These are phyloP conservation scores for Periophthalmus magnuspinnatus DNA, from an alignment of 2,797 vertebrate genomes.

Conservation along the genomic window DNA sequence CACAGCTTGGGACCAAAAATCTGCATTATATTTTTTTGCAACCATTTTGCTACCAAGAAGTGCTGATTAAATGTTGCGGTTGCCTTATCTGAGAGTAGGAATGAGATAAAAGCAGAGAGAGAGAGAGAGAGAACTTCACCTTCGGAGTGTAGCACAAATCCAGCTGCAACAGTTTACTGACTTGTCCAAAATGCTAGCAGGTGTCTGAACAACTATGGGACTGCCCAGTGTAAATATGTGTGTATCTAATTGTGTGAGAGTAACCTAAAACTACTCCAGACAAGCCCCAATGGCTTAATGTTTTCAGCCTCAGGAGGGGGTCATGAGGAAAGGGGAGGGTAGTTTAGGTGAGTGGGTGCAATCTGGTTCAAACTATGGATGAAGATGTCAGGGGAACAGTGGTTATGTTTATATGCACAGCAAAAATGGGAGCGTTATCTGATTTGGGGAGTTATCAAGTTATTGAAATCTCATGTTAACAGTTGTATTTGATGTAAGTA, in stretches of 20 bases:
- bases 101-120: constrained; percentile 10
- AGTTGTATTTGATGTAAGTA: no score
- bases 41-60: background rate
- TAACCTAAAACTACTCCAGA: constrained; percentile 70
- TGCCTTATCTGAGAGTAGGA: constrained; percentile 20
- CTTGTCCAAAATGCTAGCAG: constrained; percentile 74
- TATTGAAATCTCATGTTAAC: no score
- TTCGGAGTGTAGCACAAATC: constrained; percentile 58
- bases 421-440: no score
- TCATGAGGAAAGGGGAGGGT: background rate
- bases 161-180: constrained; percentile 79
- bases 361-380: background rate
- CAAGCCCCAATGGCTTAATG: constrained; percentile 71
- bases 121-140: constrained; percentile 45
- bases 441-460: no score
- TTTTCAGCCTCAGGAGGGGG: constrained; percentile 62
- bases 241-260: constrained; percentile 70
- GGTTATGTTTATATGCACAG: no score
- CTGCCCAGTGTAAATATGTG: constrained; percentile 72
- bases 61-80: constrained; percentile 15
- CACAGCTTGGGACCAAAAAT: background rate
- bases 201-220: constrained; percentile 61
- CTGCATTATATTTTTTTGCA: constrained; percentile 1
- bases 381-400: background rate
- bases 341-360: constrained; percentile 27